Percentiles rank a stretch among this genome's conserved stretches.
phyloP scores from a whole-genome alignment of 2,797 vertebrate genomes.

The Siniperca scherzeri region DNA sequence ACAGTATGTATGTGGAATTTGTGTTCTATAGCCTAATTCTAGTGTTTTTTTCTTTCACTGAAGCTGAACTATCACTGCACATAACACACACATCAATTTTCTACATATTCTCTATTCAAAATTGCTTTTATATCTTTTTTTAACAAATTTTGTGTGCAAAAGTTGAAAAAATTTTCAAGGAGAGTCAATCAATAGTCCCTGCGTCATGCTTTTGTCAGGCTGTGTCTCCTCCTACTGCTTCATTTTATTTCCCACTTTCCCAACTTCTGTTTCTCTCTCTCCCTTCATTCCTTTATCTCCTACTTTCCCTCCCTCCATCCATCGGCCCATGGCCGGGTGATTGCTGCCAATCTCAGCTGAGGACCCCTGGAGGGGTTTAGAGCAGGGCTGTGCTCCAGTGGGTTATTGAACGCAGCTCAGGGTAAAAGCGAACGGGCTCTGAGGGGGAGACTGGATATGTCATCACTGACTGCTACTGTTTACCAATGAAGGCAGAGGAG shows the following conservation, averaged over 20 bases:
- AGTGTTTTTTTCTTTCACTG: not conserved
- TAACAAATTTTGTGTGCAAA: not conserved
- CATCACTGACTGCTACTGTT: slow-evolving; percentile 54
- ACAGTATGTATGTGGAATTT: not conserved
- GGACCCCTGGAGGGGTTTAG: slow-evolving; percentile 56
- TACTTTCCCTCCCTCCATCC: slow-evolving; percentile 12
- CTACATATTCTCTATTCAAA: not conserved
- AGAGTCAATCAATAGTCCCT: not conserved
- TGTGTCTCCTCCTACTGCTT: slow-evolving; percentile 12
- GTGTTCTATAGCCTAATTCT: not conserved
- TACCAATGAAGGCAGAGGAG: slow-evolving; percentile 39
- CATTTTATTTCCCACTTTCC: slow-evolving; percentile 1
- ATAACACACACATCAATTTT: not conserved
- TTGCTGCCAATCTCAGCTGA: slow-evolving; percentile 63
- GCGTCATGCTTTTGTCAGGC: not conserved
- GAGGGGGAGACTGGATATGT: slow-evolving; percentile 42
- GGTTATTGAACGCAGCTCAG: slow-evolving; percentile 65
- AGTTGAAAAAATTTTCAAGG: no score
- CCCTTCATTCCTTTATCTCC: not conserved
- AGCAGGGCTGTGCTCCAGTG: slow-evolving; percentile 52
- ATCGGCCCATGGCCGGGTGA: slow-evolving; percentile 31
- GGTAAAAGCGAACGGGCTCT: slow-evolving; percentile 44
- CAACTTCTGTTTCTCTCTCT: not conserved
- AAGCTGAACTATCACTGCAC: not conserved
- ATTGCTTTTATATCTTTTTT: not conserved